phyloP scores from a whole-genome alignment of 2,113 vertebrate genomes.

The Colinus virginianus region DNA sequence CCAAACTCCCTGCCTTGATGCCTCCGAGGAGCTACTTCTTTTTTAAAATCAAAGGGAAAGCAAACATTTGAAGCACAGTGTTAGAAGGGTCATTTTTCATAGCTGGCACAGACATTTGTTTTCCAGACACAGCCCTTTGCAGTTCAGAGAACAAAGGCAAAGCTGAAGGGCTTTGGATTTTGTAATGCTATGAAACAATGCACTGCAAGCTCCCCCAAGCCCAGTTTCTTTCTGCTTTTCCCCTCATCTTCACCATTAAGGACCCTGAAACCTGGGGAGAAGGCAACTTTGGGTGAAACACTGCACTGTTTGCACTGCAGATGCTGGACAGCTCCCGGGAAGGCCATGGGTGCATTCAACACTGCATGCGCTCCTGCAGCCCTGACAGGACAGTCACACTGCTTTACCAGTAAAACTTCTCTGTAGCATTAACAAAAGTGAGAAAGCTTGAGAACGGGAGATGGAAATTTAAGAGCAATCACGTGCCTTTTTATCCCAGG shows the following conservation, averaged over 20 bases:
- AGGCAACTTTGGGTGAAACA: rapidly evolving
- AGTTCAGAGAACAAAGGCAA: background rate
- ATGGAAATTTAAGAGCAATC: background rate
- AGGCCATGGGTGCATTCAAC: no score
- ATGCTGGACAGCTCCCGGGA: background rate
- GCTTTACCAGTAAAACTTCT: background rate
- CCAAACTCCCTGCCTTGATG: background rate
- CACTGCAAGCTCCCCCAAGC: background rate
- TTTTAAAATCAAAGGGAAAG: background rate
- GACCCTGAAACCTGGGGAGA: background rate
- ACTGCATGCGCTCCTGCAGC: background rate
- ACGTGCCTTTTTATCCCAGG: background rate
- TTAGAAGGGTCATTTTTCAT: background rate
- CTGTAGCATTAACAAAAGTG: background rate
- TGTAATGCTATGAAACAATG: no score
- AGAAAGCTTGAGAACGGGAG: background rate
- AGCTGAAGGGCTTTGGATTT: background rate
- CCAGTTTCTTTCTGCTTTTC: background rate
- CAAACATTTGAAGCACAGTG: background rate
- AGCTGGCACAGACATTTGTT: background rate
- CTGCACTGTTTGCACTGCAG: rapidly evolving
- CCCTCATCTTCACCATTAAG: background rate
- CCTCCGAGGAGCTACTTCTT: background rate
- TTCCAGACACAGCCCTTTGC: background rate
- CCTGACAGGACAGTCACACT: background rate